Evolutionary conservation across 2,797 vertebrate genomes (phyloP).

Genomic region (Microctenopoma stevenorrisi): DNA sequence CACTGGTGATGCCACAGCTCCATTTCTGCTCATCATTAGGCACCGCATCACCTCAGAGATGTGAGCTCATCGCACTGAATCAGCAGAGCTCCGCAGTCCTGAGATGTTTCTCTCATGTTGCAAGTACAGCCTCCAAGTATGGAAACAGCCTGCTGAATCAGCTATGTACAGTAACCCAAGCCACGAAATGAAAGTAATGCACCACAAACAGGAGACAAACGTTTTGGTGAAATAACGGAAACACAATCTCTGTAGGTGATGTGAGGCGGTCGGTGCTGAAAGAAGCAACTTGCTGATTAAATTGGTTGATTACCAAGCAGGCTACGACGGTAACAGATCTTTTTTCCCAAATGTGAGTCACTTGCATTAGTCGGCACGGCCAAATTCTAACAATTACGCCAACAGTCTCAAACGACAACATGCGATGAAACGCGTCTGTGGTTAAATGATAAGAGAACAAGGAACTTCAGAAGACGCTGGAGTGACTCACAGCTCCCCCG

Average conservation of each 20-base stretch:
- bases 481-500: conserved; percentile 61
- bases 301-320: conserved; percentile 9
- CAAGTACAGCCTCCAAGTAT: conserved; percentile 22
- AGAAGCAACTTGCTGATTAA: neutral
- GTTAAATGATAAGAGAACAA: conserved; percentile 43
- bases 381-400: conserved; percentile 47
- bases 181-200: conserved; percentile 62
- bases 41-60: conserved; percentile 2
- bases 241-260: conserved; percentile 34
- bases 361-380: conserved; percentile 8
- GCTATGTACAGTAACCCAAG: conserved; percentile 54
- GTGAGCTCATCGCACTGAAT: conserved; percentile 44
- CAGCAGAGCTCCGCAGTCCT: conserved; percentile 53
- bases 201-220: conserved; percentile 50
- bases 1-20: conserved; percentile 31
- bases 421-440: conserved; percentile 35
- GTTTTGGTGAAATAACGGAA: conserved; percentile 45
- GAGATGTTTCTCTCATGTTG: conserved; percentile 35
- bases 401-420: conserved; percentile 27
- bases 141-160: conserved; percentile 64
- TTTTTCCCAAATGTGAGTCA: conserved; percentile 51
- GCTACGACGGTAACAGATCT: conserved; percentile 20
- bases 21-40: conserved; percentile 12
- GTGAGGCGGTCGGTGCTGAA: conserved; percentile 4
- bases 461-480: conserved; percentile 43